Conservation (phyloP, 2,113 vertebrate species). For the Prolemur simus region DNA sequence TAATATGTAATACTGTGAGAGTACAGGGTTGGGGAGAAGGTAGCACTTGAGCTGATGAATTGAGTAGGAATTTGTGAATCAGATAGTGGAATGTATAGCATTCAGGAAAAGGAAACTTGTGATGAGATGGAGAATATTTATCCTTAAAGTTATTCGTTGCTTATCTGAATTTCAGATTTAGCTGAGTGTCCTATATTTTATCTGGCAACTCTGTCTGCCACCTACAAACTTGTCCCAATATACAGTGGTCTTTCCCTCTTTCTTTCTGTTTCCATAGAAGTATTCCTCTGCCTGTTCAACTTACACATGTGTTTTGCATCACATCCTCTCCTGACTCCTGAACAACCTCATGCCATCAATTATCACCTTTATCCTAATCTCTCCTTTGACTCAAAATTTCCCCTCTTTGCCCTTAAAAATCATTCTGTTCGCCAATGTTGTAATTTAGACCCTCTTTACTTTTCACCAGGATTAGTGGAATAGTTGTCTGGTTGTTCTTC, state of each 20-base stretch:
- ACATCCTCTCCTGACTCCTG: background rate
- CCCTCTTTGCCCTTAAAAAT: background rate
- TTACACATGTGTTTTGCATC: background rate
- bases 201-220: background rate
- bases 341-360: background rate
- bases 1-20: background rate
- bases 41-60: background rate
- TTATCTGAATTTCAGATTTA: conserved; percentile 15
- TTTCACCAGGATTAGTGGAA: background rate
- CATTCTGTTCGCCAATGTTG: background rate
- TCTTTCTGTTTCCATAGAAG: background rate
- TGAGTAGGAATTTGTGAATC: background rate
- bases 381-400: conserved; percentile 42
- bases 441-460: background rate
- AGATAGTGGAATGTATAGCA: background rate
- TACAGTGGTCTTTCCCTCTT: background rate
- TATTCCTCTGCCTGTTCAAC: background rate
- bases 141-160: background rate
- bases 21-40: background rate
- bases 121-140: background rate
- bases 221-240: background rate
- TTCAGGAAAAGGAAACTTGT: background rate
- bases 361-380: conserved; percentile 23
- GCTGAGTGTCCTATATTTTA: background rate
- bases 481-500: background rate